These are phyloP conservation scores for Odontophorus gujanensis DNA, from an alignment of 2,113 vertebrate genomes.

Conservation along the genomic window DNA sequence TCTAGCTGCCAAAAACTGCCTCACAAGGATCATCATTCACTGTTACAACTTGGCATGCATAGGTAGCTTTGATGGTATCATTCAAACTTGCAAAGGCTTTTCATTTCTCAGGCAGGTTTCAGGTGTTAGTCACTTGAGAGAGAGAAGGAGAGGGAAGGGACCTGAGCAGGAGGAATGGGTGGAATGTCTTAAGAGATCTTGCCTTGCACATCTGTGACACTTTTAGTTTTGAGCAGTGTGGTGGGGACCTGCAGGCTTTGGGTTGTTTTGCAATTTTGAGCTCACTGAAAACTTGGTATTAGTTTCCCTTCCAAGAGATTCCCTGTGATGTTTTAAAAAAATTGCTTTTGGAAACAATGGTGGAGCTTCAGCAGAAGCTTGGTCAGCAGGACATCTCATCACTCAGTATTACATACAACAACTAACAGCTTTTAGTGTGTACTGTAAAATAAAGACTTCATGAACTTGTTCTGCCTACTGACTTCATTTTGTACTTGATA, in stretches of 20 bases:
- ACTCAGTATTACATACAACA: background rate
- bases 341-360: background rate
- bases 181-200: background rate
- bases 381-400: background rate
- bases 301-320: background rate
- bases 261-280: background rate
- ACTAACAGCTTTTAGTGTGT: background rate
- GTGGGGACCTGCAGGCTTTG: too few relatives aligned
- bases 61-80: background rate
- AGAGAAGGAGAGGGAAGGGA: background rate
- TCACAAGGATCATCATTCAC: background rate
- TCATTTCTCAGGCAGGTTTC: background rate
- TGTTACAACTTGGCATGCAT: rapidly evolving
- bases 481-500: background rate
- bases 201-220: background rate
- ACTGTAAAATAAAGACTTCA: background rate
- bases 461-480: background rate
- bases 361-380: background rate
- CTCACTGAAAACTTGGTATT: background rate
- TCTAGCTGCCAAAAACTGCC: background rate
- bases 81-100: background rate
- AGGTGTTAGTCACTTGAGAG: background rate
- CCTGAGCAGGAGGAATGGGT: background rate
- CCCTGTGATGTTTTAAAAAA: background rate
- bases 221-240: background rate